Percentiles rank a stretch among this genome's conserved stretches.
phyloP scores from a whole-genome alignment of 2,113 vertebrate species.

The Percopsis transmontana region DNA sequence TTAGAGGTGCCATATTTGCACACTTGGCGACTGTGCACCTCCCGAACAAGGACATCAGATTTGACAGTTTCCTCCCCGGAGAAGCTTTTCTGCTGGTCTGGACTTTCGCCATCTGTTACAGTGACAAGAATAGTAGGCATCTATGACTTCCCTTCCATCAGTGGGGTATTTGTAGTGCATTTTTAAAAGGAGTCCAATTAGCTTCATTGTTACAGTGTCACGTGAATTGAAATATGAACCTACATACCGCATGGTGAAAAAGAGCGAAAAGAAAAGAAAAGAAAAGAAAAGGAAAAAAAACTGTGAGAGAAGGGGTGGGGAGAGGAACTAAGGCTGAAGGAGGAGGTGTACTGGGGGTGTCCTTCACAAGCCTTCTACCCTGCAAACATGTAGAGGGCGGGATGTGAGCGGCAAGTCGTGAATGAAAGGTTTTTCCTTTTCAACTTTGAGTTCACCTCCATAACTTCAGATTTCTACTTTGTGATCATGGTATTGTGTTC shows the following conservation, averaged over 20 bases:
- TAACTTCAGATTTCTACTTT: slow-evolving; percentile 42
- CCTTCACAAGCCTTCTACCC: slow-evolving; percentile 1
- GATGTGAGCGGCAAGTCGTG: slow-evolving; percentile 24
- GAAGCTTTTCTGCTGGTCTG: too few relatives aligned
- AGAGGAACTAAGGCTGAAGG: neutral
- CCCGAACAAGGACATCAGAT: too few relatives aligned
- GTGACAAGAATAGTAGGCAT: neutral
- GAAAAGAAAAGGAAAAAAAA: neutral
- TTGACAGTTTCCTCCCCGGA: too few relatives aligned
- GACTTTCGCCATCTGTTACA: too few relatives aligned
- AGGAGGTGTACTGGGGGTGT: slow-evolving; percentile 1
- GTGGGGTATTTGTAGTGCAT: neutral
- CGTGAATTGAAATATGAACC: neutral
- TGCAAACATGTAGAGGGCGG: slow-evolving; percentile 23
- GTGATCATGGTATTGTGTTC: neutral
- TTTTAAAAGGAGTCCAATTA: neutral
- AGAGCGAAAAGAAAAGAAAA: neutral
- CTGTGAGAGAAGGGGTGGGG: neutral
- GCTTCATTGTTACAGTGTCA: neutral
- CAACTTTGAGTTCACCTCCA: slow-evolving; percentile 49
- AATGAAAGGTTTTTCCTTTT: slow-evolving; percentile 3
- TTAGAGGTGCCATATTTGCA: too few relatives aligned
- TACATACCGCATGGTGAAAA: neutral
- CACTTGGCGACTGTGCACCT: too few relatives aligned
- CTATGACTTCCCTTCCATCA: neutral